Evolutionary conservation across 2,797 vertebrate species (phyloP), one percentile per base, ranked within the genome.

Genomic region (Sebastes vulpes): DNA sequence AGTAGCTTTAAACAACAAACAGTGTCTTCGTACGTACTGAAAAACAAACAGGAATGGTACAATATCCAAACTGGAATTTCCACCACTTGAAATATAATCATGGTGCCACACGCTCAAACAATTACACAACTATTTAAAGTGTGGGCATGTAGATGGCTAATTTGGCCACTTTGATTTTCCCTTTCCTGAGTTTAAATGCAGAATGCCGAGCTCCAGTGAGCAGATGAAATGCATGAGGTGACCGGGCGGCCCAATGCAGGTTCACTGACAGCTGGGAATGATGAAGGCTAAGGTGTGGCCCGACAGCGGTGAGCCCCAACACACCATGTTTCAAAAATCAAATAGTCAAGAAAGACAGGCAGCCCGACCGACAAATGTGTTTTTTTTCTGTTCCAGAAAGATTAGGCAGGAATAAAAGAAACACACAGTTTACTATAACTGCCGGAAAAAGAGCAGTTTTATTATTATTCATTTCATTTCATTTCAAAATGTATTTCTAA

Each of bases 91-190:
- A 88, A 83, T 81, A 89, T 87, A 88, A 88, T 70, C 52, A 76
- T 2, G 9, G 81, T 86, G 59, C 80, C 80, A 91, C 90, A 92
- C 72, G 18, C 72, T 91, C 80, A 87, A 91, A 86, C 91, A 92
- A 92, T 94, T 94, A 94, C 82, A 63, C 68, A 91, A 77, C 79
- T 89, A 94, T 94, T 90, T 88, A 69, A 83, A 88, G 83, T 81
- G 67, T 73, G 60, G 79, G 86, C 72, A 83, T 79, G 78, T 81
- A 80, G 74, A 87, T 72, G 76, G 80, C 74, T 89, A 87, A 91
- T 93, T 94, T 92, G 64, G 81, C 75, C 78, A 46, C 77, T 87
- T 78, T 89, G 68, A 86, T 90, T 94, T 92, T 89, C 89, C 82
- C 52, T 82, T 94, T 93, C 87, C 89, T 89, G 88, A 84, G 75